Conservation (phyloP, 2,888 invertebrate genomes). For the Cremastinae sp. region DNA sequence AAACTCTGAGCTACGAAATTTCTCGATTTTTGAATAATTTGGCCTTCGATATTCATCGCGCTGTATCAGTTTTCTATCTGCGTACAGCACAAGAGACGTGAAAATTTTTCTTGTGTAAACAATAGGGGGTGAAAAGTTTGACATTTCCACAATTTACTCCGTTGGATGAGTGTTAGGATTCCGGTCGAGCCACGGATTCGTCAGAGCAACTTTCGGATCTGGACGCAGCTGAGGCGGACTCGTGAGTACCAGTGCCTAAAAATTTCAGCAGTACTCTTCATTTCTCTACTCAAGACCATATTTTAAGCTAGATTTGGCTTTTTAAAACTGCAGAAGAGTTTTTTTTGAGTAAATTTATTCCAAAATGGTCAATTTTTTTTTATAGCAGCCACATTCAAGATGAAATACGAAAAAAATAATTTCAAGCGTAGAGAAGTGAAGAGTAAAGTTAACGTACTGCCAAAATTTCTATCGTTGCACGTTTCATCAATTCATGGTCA, state of each 20-base stretch:
- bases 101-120: neutral
- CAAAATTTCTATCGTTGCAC: too few relatives aligned
- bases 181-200: constrained; percentile 57
- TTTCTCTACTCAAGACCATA: too few relatives aligned
- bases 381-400: too few relatives aligned
- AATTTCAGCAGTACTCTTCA: neutral
- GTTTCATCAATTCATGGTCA: too few relatives aligned
- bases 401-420: too few relatives aligned
- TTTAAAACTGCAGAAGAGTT: too few relatives aligned
- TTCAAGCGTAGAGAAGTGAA: too few relatives aligned
- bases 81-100: neutral
- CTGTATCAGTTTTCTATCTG: constrained; percentile 4
- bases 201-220: constrained; percentile 58
- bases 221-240: constrained; percentile 58
- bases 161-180: constrained; percentile 51
- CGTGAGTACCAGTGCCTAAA: constrained; percentile 42
- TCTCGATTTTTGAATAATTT: neutral
- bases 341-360: too few relatives aligned
- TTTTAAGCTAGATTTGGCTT: too few relatives aligned
- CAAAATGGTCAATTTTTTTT: too few relatives aligned
- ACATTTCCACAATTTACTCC: constrained; percentile 34
- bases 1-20: neutral
- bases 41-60: constrained; percentile 3
- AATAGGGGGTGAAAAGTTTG: constrained; percentile 26
- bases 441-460: too few relatives aligned